phyloP scores from a whole-genome alignment of 2,113 vertebrate species.

The Osmerus eperlanus region DNA sequence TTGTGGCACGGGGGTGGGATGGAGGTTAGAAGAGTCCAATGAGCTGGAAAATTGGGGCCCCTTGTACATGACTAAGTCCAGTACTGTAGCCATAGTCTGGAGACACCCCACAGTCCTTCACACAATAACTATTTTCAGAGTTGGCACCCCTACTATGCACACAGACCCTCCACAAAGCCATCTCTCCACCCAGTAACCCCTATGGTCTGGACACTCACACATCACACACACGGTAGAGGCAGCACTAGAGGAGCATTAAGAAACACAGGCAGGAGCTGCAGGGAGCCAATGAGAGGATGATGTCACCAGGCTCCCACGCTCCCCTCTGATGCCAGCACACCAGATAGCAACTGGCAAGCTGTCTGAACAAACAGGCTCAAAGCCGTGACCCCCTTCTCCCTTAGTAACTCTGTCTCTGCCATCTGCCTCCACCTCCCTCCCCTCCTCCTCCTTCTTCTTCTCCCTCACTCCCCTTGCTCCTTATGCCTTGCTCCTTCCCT shows the following conservation, averaged over 20 bases:
- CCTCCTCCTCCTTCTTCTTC: background rate
- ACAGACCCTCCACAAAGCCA: too few relatives aligned
- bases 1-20: background rate
- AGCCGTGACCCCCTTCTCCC: too few relatives aligned
- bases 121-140: too few relatives aligned
- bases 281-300: conserved; percentile 14
- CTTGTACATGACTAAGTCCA: background rate
- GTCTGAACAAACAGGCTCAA: too few relatives aligned
- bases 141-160: too few relatives aligned
- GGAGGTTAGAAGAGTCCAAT: background rate
- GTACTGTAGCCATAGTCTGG: background rate
- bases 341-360: background rate
- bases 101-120: too few relatives aligned
- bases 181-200: too few relatives aligned
- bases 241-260: conserved; percentile 8
- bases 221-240: background rate
- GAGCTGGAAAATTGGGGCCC: conserved; percentile 11
- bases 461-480: too few relatives aligned
- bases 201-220: too few relatives aligned
- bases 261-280: background rate
- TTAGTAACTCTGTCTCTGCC: background rate
- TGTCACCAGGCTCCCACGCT: conserved; percentile 9
- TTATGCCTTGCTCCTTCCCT: background rate
- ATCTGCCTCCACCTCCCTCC: background rate
- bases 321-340: background rate